Base-by-base conservation (phyloP, 2,888 invertebrate species). In the Mylabris sibirica region DNA sequence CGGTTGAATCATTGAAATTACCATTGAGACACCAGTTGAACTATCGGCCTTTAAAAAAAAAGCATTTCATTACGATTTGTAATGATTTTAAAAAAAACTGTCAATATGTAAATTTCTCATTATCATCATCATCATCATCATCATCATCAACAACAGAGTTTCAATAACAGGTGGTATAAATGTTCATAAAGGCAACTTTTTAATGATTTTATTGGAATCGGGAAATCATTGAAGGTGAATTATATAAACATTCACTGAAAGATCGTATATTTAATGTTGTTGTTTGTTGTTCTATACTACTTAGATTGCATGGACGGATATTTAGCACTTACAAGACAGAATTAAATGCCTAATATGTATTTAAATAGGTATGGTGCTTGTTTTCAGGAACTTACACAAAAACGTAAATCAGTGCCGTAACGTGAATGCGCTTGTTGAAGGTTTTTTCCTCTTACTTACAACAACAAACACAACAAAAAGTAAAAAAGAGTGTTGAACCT, bases 341-440 rank as follows among this genome's bases (percentile, higher is more conserved):
- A 69, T 66, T 69, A 68, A 71, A 71, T 68, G 64, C 73, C 71
- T 71, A 71, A 71, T 73, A 66, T 63, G 71, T 71, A 73, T 73
- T 73, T 68, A 71, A 73, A 70, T 71, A 66, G 66, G 66, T 67
- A 68, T 67, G 65, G 69, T 60, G 71, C 70, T 68, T 66, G 69
- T 71, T 69, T 60, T 65, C 65, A 65, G 65, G 63, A 65, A 65
- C 63, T 41, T 65, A 65, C 53, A 67, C 62, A 34, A 49, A 49
- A 49, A 44, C 68, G 63, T 71, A 71, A 63, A 71, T 71, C 68
- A 71, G 67, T 70, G 67, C 67, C 70, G 70, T 67, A 70, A 70
- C 63, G 65, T 65, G 65, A 67, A 20, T 8, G 64, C 65, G 30
- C 30, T 30, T 30, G 67, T 63, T 53, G 49, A 63, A n/a, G 62